These are phyloP conservation scores for Patella depressa DNA, from an alignment of 2,888 invertebrate species.

Conservation along the genomic window DNA sequence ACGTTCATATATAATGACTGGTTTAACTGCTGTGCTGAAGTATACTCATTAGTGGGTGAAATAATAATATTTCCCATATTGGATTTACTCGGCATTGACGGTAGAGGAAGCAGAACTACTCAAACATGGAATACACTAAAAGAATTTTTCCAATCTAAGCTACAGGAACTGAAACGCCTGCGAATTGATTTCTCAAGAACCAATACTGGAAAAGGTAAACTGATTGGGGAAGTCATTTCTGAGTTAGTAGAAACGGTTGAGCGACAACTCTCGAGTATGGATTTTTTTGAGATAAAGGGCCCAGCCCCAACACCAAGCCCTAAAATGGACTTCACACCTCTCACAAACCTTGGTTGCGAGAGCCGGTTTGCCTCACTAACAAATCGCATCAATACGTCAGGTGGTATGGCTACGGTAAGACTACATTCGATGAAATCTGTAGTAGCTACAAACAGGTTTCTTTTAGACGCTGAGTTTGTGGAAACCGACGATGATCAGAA, in stretches of 20 bases:
- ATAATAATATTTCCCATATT: background rate
- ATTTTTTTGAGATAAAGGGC: background rate
- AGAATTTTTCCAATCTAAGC: background rate
- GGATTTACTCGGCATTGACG: background rate
- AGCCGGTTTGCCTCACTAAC: too few species aligned
- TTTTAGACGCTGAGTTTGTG: too few species aligned
- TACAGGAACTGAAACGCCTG: background rate
- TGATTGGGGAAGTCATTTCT: conserved; percentile 6
- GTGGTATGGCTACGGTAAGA: too few species aligned
- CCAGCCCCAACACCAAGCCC: too few species aligned
- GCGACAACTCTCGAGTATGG: background rate
- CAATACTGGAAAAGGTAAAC: background rate
- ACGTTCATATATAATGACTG: background rate
- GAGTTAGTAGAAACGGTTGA: background rate
- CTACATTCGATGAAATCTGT: too few species aligned
- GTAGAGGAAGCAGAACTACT: background rate
- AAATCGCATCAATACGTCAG: too few species aligned
- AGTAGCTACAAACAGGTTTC: too few species aligned
- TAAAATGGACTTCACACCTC: too few species aligned
- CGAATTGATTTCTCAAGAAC: background rate
- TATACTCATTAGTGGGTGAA: background rate
- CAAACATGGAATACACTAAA: background rate
- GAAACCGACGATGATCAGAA: too few species aligned
- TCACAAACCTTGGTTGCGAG: too few species aligned
- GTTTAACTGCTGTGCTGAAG: background rate